Evolutionary conservation across 2,888 invertebrate genomes (phyloP), one percentile per base, ranked within the genome.

Genomic region (Dryomyza anilis): DNA sequence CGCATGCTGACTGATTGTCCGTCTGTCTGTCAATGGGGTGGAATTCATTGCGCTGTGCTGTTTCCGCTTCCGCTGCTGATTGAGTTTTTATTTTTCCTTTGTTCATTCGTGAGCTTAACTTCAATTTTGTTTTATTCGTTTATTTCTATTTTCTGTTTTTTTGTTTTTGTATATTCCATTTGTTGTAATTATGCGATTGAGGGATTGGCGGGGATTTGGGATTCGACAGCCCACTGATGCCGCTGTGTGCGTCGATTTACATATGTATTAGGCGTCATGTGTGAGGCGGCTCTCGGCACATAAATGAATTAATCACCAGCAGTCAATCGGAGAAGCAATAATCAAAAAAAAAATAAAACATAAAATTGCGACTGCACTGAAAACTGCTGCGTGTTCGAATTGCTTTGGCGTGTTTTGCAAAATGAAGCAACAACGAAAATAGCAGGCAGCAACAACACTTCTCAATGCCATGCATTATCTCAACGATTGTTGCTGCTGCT

Each of bases 171-270:
- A n/a, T n/a, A n/a, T n/a, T 46, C 45, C 29, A 25, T 21, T 36
- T 12, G 21, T 30, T 21, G 48, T 48, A 59, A 48, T 46, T 48
- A 48, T 46, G 59, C 46, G 59, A 59, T 33, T 48, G 59, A 46
- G 59, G 59, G 59, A 59, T 48, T 46, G 59, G 48, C 59, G 48
- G 59, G 48, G 59, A 46, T 46, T 59, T n/a, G n/a, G n/a, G n/a
- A n/a, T n/a, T 46, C 29, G 46, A 58, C 46, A 45, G 46, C 45
- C 55, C 56, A 25, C 53, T 6, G 43, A 25, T 14, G 14, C 43
- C 27, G n/a, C 56, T 25, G 25, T 50, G n/a, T 25, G 50, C 25
- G 12, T 50, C 1, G 10, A 25, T 25, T 50, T 14, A 25, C 25
- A 25, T 25, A 50, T 48, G 14, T 48, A 12, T 48, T 16, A n/a